Evolutionary conservation across 2,797 vertebrate species (phyloP).

Genomic region (Cynodonichthys magdalenae): DNA sequence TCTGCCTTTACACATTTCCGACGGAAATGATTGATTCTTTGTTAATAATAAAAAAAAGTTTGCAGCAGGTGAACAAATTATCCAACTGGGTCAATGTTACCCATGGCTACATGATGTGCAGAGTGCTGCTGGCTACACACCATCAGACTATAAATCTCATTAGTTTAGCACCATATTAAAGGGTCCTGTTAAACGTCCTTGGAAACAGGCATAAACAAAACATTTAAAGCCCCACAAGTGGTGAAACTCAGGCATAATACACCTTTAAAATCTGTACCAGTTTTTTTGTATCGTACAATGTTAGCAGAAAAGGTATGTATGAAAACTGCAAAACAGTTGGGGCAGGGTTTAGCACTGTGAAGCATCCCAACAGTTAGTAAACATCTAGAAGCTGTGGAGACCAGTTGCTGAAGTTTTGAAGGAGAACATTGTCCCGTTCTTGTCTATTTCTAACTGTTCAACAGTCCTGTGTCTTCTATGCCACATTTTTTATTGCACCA

Average conservation of each 20-base stretch:
- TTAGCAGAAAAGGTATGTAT: too few relatives aligned
- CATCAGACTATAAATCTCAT: slow-evolving; percentile 8
- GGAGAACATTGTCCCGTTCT: too few relatives aligned
- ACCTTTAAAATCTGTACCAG: neutral
- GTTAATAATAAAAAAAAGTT: neutral
- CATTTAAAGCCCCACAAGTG: slow-evolving; percentile 11
- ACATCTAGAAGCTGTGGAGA: too few relatives aligned
- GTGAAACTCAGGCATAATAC: slow-evolving; percentile 7
- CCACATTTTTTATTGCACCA: too few relatives aligned
- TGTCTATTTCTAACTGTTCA: too few relatives aligned
- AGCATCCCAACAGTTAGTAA: too few relatives aligned
- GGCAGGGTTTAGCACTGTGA: too few relatives aligned
- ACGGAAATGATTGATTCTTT: neutral
- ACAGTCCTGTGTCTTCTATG: too few relatives aligned
- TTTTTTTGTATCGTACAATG: too few relatives aligned
- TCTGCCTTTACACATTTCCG: neutral
- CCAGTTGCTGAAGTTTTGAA: too few relatives aligned
- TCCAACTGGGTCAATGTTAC: slow-evolving; percentile 1
- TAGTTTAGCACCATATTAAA: slow-evolving; percentile 15
- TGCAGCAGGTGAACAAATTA: slow-evolving; percentile 3
- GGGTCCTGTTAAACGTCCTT: slow-evolving; percentile 23
- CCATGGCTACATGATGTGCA: slow-evolving; percentile 8
- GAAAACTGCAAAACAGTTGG: too few relatives aligned
- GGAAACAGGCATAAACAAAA: slow-evolving; percentile 36
- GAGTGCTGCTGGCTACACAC: neutral